phyloP scores from a whole-genome alignment of 2,888 invertebrate species.

The Pseudoips prasinana region DNA sequence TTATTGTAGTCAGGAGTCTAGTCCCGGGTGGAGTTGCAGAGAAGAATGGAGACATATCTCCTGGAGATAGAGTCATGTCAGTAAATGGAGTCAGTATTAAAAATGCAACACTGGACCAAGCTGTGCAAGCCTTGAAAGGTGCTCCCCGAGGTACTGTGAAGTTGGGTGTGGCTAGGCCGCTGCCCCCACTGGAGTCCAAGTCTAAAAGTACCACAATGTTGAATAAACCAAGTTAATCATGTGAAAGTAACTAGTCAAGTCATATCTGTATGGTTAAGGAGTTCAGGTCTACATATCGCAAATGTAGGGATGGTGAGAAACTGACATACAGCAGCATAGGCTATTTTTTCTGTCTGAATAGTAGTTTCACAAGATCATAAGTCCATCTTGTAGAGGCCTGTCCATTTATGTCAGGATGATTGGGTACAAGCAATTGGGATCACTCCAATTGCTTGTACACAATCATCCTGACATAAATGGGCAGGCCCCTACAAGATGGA shows the following conservation, averaged over 20 bases:
- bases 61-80: conserved; percentile 95
- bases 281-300: conserved; percentile 52
- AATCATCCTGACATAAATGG: too few species aligned
- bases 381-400: too few species aligned
- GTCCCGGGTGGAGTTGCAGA: conserved; percentile 99
- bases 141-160: conserved; percentile 94
- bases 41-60: conserved; percentile 95
- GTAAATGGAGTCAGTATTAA: conserved; percentile 96
- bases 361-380: too few species aligned
- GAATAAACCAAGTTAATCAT: conserved; percentile 69
- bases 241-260: conserved; percentile 67
- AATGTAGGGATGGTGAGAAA: conserved; percentile 30
- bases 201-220: conserved; percentile 68
- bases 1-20: conserved; percentile 97
- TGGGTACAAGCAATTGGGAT: too few species aligned
- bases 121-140: conserved; percentile 97
- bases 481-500: too few species aligned
- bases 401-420: too few species aligned
- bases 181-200: conserved; percentile 76
- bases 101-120: conserved; percentile 96
- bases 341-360: too few species aligned
- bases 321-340: conserved; percentile 8
- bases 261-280: conserved; percentile 60
- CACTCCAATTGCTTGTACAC: too few species aligned
- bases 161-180: conserved; percentile 95